Conservation (phyloP, 2,888 invertebrate genomes). For the Drosophila subsilvestris region DNA sequence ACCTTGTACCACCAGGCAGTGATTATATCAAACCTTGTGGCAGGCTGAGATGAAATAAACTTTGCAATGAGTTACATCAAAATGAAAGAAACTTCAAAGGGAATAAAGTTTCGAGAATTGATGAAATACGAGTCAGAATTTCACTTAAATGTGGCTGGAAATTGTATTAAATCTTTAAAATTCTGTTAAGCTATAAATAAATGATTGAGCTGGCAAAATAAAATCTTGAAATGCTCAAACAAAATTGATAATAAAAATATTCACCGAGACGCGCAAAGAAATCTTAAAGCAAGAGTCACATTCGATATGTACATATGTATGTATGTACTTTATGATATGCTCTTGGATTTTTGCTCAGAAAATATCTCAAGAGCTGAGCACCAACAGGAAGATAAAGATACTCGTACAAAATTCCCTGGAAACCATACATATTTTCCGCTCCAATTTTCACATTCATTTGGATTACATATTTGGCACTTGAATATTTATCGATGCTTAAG, state of each 20-base stretch:
- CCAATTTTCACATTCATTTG: constrained; percentile 27
- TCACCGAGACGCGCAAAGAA: too few relatives aligned
- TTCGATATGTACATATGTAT: background rate
- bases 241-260: too few relatives aligned
- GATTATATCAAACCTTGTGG: background rate
- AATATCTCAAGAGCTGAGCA: too few relatives aligned
- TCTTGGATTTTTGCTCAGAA: background rate
- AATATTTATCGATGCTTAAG: constrained; percentile 35
- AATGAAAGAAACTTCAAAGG: background rate
- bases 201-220: background rate
- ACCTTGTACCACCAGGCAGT: background rate
- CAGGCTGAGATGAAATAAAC: background rate
- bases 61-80: background rate
- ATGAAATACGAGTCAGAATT: background rate
- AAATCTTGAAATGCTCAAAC: background rate
- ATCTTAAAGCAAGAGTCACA: background rate
- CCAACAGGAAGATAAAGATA: background rate
- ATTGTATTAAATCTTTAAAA: background rate
- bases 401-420: background rate
- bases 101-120: background rate
- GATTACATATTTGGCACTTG: constrained; percentile 35
- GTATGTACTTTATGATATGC: background rate
- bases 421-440: constrained; percentile 10
- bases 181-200: background rate
- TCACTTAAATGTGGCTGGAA: background rate